These are phyloP conservation scores for Corythoichthys haematopterus DNA, from an alignment of 2,113 vertebrate genomes.

Conservation along the genomic window DNA sequence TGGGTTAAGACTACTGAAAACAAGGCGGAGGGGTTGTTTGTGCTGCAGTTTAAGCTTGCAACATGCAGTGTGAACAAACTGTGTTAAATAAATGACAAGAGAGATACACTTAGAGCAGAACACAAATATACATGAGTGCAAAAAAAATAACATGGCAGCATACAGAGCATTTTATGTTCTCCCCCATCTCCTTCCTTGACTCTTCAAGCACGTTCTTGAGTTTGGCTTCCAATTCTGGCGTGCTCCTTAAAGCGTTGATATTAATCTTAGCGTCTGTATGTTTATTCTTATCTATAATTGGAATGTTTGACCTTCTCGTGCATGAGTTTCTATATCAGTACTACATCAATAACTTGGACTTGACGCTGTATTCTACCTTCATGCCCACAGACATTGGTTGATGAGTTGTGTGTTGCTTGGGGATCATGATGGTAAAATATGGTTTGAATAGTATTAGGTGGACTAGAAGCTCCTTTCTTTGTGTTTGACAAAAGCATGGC, in stretches of 20 bases:
- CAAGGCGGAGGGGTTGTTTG: not conserved
- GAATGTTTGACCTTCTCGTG: slow-evolving; percentile 60
- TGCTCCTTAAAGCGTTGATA: slow-evolving; percentile 33
- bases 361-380: slow-evolving; percentile 35
- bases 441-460: slow-evolving; percentile 37
- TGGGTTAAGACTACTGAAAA: not conserved
- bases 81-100: not conserved
- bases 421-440: slow-evolving; percentile 32
- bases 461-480: slow-evolving; percentile 30
- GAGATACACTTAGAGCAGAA: not conserved
- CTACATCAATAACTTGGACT: slow-evolving; percentile 30
- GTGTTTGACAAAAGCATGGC: slow-evolving; percentile 53
- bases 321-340: slow-evolving; percentile 56
- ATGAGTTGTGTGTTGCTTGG: not conserved
- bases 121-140: slow-evolving; percentile 10
- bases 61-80: slow-evolving; percentile 5
- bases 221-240: slow-evolving; percentile 34
- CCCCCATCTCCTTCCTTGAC: slow-evolving; percentile 24
- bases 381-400: not conserved
- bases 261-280: slow-evolving; percentile 28
- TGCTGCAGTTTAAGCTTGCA: not conserved
- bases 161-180: slow-evolving; percentile 1
- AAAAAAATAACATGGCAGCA: not conserved
- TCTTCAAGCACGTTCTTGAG: slow-evolving; percentile 27
- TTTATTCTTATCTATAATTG: slow-evolving; percentile 49